phyloP scores from a whole-genome alignment of 2,888 invertebrate species.

The Microplitis manilae region DNA sequence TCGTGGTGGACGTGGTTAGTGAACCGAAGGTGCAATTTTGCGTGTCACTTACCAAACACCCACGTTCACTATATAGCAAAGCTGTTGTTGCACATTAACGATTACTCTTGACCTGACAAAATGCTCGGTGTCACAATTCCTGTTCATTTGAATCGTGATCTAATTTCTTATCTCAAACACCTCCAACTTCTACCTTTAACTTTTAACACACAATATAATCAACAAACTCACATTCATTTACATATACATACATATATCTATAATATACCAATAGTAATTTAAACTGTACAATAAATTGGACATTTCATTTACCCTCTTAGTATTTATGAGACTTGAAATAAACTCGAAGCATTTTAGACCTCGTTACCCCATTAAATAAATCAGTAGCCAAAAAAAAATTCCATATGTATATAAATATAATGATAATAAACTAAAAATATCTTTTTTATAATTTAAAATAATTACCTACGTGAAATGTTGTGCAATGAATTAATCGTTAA shows the following conservation, averaged over 20 bases:
- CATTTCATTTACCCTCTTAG: background rate
- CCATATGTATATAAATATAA: background rate
- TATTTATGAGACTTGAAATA: background rate
- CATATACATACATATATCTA: background rate
- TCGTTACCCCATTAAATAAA: background rate
- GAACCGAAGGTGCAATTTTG: conserved; percentile 47
- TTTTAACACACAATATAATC: background rate
- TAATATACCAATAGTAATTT: background rate
- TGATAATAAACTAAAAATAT: too few relatives aligned
- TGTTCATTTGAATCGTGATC: background rate
- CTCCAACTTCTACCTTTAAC: background rate
- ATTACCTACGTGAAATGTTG: background rate
- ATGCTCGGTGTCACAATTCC: conserved; percentile 11
- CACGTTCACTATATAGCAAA: conserved; percentile 36
- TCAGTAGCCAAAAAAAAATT: background rate
- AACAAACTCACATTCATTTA: background rate
- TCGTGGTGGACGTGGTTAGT: conserved; percentile 26
- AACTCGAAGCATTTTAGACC: background rate
- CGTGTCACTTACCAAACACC: conserved; percentile 49
- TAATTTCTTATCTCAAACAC: conserved; percentile 1
- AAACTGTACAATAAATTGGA: background rate
- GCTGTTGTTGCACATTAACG: conserved; percentile 2
- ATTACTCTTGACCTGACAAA: conserved; percentile 24
- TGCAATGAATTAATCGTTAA: conserved; percentile 15
- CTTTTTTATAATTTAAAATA: background rate